Evolutionary conservation across 1,140 invertebrate genomes (phyloP), one percentile per base, ranked within the genome.

Genomic region (Aphaenogaster ashmeadi): DNA sequence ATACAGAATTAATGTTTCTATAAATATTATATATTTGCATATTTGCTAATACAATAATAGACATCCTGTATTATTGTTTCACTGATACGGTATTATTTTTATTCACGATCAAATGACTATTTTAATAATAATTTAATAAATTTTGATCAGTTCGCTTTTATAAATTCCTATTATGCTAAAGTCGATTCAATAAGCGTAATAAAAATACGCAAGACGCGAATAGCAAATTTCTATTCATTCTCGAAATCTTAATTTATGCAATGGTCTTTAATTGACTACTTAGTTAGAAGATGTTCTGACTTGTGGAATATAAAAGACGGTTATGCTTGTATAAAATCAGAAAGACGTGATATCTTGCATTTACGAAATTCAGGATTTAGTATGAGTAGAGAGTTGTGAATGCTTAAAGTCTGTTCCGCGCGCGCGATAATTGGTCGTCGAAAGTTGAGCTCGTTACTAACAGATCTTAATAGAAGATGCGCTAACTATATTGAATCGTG

Each of bases 391-490:
- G 21, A 52, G 18, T 83, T 4, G 11, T 36, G 80, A 74, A 75
- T 84, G 54, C 54, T 84, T 83, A 62, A 84, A 60, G 41, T 84
- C 69, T 60, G 75, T 74, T 50, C 69, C 47, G 62, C 47, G 69
- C 47, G 62, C 47, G 69, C 13, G 13, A 75, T 84, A 84, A 84
- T 75, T 75, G 69, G 56, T 75, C 41, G 67, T 74, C 44, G 69
- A 75, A 84, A 84, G 80, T 84, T 84, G 11, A 84, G 80, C 69
- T 75, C 41, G 80, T 84, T 84, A 84, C 69, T 41, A 15, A 74
- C 67, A 60, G 80, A 84, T 84, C 69, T 84, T 75, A 84, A 74
- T 60, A 60, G 80, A 84, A 60, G 80, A 84, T 60, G 80, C 41
- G 67, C 80, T 75, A 75, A 60, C 69, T 69, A 60, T 62, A 67